These are phyloP conservation scores for Drosophila repletoides DNA, from an alignment of 1,140 invertebrate genomes.

Conservation along the genomic window DNA sequence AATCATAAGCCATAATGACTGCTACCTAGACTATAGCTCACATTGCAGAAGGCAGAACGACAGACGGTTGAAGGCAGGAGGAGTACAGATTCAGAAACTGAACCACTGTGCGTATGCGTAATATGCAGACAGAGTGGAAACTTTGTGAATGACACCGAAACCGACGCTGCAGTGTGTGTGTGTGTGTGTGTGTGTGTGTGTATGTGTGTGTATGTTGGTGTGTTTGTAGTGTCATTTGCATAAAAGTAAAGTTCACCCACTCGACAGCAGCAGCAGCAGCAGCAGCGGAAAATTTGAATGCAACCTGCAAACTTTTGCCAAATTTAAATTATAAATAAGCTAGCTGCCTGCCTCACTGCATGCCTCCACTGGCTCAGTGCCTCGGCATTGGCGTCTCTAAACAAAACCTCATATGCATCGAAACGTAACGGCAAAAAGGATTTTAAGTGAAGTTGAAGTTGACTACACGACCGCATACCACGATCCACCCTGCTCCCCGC, in stretches of 20 bases:
- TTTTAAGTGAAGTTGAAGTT: slow-evolving; percentile 81
- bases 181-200: slow-evolving; percentile 1
- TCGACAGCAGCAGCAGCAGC: too few species aligned
- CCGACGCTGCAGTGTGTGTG: slow-evolving; percentile 16
- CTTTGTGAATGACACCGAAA: slow-evolving; percentile 74
- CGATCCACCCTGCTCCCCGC: background rate
- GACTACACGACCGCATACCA: slow-evolving; percentile 73
- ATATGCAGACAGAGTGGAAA: slow-evolving; percentile 43
- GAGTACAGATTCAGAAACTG: too few species aligned
- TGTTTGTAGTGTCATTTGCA: slow-evolving; percentile 67
- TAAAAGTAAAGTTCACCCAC: slow-evolving; percentile 81
- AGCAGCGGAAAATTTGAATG: slow-evolving; percentile 63
- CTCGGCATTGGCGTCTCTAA: slow-evolving; percentile 45
- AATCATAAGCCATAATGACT: slow-evolving; percentile 78
- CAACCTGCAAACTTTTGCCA: slow-evolving; percentile 77
- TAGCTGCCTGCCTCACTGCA: slow-evolving; percentile 16
- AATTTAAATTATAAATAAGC: slow-evolving; percentile 81
- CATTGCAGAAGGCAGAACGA: slow-evolving; percentile 9
- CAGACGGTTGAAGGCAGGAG: background rate
- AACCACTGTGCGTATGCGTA: slow-evolving; percentile 45
- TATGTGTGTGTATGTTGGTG: slow-evolving; percentile 4
- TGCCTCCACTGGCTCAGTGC: background rate
- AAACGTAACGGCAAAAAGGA: slow-evolving; percentile 79
- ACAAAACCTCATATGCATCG: slow-evolving; percentile 81
- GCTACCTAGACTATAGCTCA: slow-evolving; percentile 42